Evolutionary conservation across 2,888 invertebrate species (phyloP), one percentile per base, ranked within the genome.

Genomic region (Drosophila ustulata): DNA sequence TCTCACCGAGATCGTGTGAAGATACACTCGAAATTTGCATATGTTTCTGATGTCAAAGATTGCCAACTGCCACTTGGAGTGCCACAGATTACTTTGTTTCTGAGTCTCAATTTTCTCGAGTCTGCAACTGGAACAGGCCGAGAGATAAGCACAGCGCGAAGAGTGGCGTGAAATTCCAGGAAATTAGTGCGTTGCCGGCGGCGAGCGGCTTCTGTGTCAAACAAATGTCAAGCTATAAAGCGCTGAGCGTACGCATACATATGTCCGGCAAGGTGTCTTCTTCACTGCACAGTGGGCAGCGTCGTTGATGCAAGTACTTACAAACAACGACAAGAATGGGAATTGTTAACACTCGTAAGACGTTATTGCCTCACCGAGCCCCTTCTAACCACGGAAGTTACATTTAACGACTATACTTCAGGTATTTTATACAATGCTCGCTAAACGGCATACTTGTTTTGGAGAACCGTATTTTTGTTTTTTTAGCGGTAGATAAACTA

Each of bases 161-260:
- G 66, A 88, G 73, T 71, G 74, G 75, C 82, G 89, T 70, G 82
- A 89, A 90, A 89, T 86, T 86, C 86, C 77, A 50, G 88, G 86
- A 86, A 86, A 80, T 80, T 75, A 73, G 70, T 64, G 62, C 57
- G 47, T 46, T 52, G 75, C 75, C 68, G 32, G 64, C 62, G 76
- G 87, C 84, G 43, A 55, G 71, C 66, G 81, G 82, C 73, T 74
- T 58, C 76, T 87, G 88, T 90, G 82, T 87, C 89, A 86, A 89
- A 70, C 75, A 76, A 81, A 84, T 89, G 88, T 80, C 87, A 75
- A 74, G 69, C 45, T 61, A 37, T 52, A 41, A 18, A 53, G 43
- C 26, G 65, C 41, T 63, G 23, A 30, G 45, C 6, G 7, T 34
- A 43, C 39, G 11, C 39, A 41, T 45, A 39, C 39, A 62, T 30